Conservation (phyloP, 2,113 vertebrate species). For the Pelusios castaneus region DNA sequence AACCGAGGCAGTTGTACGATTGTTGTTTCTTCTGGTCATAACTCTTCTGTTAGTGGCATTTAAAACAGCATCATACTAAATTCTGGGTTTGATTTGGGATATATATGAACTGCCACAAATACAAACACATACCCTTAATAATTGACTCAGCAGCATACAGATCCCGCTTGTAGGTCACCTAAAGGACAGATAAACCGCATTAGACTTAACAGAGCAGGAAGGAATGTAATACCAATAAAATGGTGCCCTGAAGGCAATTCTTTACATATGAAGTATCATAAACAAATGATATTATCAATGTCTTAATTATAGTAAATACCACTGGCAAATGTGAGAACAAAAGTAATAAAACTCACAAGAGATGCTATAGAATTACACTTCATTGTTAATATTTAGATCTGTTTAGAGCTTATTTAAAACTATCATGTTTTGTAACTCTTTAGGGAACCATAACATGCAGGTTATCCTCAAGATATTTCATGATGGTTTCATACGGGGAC, state of each 20-base stretch:
- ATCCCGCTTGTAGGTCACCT: constrained; percentile 97
- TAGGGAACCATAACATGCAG: background rate
- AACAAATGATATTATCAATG: constrained; percentile 64
- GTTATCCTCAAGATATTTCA: background rate
- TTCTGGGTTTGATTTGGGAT: constrained; percentile 39
- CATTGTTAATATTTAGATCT: constrained; percentile 13
- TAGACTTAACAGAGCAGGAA: constrained; percentile 74
- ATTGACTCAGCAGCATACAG: constrained; percentile 93
- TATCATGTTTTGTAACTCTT: background rate
- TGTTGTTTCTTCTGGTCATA: constrained; percentile 18
- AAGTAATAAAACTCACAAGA: background rate
- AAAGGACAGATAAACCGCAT: constrained; percentile 76
- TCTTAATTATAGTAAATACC: constrained; percentile 56
- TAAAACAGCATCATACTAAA: constrained; percentile 39
- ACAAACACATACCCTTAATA: constrained; percentile 90
- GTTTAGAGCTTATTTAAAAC: constrained; percentile 27
- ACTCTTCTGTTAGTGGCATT: constrained; percentile 60
- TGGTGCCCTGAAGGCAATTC: constrained; percentile 61
- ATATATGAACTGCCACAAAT: constrained; percentile 57
- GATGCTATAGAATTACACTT: background rate
- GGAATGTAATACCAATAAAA: constrained; percentile 75
- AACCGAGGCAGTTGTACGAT: constrained; percentile 13
- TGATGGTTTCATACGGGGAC: background rate
- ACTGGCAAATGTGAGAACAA: constrained; percentile 22
- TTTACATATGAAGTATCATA: constrained; percentile 56